Conservation (phyloP, 2,888 invertebrate genomes). For the Himalopsyche japonica region DNA sequence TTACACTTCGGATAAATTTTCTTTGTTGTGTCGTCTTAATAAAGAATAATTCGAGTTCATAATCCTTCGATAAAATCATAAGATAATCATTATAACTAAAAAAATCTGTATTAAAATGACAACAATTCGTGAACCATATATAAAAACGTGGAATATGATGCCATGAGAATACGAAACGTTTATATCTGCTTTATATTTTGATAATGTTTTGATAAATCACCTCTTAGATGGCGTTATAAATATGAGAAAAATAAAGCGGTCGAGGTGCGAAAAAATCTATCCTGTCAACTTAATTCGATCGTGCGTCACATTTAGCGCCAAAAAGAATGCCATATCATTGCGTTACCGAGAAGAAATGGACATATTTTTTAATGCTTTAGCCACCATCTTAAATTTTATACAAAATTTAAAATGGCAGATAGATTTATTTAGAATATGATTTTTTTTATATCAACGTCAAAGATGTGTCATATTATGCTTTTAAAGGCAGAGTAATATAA, state of each 20-base stretch:
- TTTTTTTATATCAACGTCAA: neutral
- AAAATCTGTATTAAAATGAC: too few relatives aligned
- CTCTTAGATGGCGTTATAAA: neutral
- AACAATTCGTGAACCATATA: too few relatives aligned
- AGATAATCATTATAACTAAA: too few relatives aligned
- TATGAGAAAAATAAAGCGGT: neutral
- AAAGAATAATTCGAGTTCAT: too few relatives aligned
- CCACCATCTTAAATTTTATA: neutral
- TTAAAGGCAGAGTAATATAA: neutral
- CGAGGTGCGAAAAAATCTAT: neutral
- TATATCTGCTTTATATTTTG: too few relatives aligned
- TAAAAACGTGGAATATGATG: too few relatives aligned
- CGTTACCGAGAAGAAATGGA: neutral
- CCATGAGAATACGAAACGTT: too few relatives aligned
- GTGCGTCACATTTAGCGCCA: neutral
- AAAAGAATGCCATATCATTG: neutral
- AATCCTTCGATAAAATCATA: too few relatives aligned
- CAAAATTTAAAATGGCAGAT: neutral
- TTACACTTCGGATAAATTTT: too few relatives aligned
- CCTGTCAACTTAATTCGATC: neutral
- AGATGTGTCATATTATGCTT: neutral
- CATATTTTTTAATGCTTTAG: neutral
- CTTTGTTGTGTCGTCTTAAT: too few relatives aligned
- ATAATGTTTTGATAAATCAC: neutral
- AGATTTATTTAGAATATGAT: neutral